A percentile compares a stretch with the other conserved stretches of the same genome.
Evolutionary conservation across 2,797 vertebrate species (phyloP).

Genomic region (Gila robusta): DNA sequence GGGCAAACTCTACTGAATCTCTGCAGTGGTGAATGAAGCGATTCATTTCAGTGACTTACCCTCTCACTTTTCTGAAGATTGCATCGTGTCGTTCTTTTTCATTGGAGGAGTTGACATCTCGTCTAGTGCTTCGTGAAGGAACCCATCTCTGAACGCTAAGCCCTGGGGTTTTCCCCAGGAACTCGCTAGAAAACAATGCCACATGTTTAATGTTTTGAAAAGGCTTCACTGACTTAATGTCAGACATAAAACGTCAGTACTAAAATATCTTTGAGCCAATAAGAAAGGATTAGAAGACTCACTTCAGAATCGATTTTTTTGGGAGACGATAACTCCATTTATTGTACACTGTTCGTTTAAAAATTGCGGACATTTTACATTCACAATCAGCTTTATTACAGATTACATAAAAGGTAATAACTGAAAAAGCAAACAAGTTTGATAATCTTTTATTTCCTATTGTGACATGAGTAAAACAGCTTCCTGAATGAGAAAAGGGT

Average conservation of each 20-base stretch:
- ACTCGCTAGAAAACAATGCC: slow-evolving; percentile 84
- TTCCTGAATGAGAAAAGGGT: background rate
- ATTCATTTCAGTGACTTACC: slow-evolving; percentile 73
- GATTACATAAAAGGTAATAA: background rate
- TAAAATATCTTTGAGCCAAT: background rate
- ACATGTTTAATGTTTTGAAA: background rate
- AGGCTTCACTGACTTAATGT: background rate
- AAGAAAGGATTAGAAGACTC: background rate
- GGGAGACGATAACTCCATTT: background rate
- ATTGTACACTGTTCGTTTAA: background rate
- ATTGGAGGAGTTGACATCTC: slow-evolving; percentile 99
- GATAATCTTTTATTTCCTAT: background rate
- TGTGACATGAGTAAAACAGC: background rate
- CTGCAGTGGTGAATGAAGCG: background rate
- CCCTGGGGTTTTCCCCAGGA: slow-evolving; percentile 99
- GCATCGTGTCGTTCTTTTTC: slow-evolving; percentile 99
- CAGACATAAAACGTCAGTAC: background rate
- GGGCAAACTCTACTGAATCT: background rate
- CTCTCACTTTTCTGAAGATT: slow-evolving; percentile 99
- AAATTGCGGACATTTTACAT: background rate
- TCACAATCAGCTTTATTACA: background rate
- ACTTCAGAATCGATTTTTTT: background rate
- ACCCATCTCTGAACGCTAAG: slow-evolving; percentile 99
- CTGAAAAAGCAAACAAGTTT: background rate
- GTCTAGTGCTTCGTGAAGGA: slow-evolving; percentile 99